phyloP scores from a whole-genome alignment of 2,888 invertebrate species.

The Parthenolecanium corni region DNA sequence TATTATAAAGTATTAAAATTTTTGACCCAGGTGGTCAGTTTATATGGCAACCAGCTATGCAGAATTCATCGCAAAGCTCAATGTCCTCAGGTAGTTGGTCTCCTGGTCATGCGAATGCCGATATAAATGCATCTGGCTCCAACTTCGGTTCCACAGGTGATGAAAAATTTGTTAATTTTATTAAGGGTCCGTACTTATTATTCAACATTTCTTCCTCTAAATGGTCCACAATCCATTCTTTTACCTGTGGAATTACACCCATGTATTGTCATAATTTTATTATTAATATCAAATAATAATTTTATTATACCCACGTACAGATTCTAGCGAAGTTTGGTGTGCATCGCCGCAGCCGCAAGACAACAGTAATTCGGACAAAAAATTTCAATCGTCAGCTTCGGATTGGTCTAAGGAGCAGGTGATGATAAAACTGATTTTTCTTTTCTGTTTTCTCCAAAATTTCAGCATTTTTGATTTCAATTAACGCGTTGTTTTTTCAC shows the following conservation, averaged over 20 bases:
- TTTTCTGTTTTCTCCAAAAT: too few relatives aligned
- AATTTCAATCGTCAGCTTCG: slow-evolving; percentile 55
- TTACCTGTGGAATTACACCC: too few relatives aligned
- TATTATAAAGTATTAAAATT: too few relatives aligned
- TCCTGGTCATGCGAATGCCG: slow-evolving; percentile 33
- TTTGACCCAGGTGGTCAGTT: slow-evolving; percentile 6
- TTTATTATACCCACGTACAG: slow-evolving; percentile 36
- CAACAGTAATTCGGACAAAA: slow-evolving; percentile 47
- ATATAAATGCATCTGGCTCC: slow-evolving; percentile 29
- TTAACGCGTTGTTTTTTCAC: neutral
- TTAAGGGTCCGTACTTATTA: too few relatives aligned
- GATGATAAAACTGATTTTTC: slow-evolving; percentile 35
- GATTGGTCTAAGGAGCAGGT: slow-evolving; percentile 72
- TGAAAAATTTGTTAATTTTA: too few relatives aligned
- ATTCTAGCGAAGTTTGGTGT: slow-evolving; percentile 44
- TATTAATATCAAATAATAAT: neutral
- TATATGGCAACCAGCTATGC: slow-evolving; percentile 28
- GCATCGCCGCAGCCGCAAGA: slow-evolving; percentile 44
- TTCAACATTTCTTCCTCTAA: too few relatives aligned
- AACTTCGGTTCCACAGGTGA: slow-evolving; percentile 31
- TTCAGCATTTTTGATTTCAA: neutral
- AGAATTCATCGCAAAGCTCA: slow-evolving; percentile 35
- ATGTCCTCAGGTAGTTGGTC: slow-evolving; percentile 36
- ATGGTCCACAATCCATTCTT: too few relatives aligned
- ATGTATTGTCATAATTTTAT: neutral